Evolutionary conservation across 2,888 invertebrate species (phyloP).

Genomic region (Aleiodes leptofemur): DNA sequence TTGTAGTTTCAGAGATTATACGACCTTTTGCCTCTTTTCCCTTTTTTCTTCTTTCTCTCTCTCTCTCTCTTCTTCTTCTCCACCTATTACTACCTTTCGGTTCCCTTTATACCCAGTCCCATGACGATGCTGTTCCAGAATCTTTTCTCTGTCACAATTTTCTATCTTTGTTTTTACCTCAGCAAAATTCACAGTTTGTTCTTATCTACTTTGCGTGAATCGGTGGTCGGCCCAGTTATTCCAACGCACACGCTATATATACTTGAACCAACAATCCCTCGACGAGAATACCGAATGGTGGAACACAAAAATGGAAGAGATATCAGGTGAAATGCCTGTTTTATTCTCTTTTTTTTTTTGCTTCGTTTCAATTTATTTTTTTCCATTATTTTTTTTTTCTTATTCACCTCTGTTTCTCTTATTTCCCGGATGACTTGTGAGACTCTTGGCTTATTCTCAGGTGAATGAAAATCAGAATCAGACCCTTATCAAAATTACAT

Average conservation of each 20-base stretch:
- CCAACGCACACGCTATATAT: constrained; percentile 8
- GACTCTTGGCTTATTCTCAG: not conserved
- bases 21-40: constrained; percentile 19
- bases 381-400: constrained; percentile 15
- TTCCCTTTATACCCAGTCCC: constrained; percentile 32
- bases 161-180: constrained; percentile 10
- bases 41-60: not conserved
- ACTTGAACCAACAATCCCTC: constrained; percentile 25
- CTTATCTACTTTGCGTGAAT: constrained; percentile 28
- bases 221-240: constrained; percentile 23
- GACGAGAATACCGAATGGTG: constrained; percentile 15
- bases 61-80: constrained; percentile 9
- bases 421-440: constrained; percentile 44
- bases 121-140: constrained; percentile 32
- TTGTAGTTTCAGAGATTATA: constrained; percentile 36
- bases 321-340: constrained; percentile 35
- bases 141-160: constrained; percentile 19
- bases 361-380: constrained; percentile 34
- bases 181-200: not conserved
- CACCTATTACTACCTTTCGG: not conserved
- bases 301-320: constrained; percentile 18
- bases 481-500: not conserved
- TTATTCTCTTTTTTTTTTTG: constrained; percentile 11
- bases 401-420: constrained; percentile 35
- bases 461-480: not conserved